Evolutionary conservation across 1,140 invertebrate species (phyloP).

Genomic region (Andricus grossulariae): DNA sequence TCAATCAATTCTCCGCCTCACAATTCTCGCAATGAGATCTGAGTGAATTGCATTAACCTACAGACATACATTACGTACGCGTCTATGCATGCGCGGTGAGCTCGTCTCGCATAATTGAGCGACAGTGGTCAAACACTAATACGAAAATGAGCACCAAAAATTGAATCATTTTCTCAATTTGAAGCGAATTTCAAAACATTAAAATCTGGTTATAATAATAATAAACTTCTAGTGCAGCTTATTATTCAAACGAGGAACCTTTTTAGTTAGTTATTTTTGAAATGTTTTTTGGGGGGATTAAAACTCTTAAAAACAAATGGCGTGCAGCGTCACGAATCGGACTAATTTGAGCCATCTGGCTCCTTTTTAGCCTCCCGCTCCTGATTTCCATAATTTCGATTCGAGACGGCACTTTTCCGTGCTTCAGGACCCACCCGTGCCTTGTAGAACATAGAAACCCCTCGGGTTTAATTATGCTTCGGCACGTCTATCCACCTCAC

Average conservation of each 20-base stretch:
- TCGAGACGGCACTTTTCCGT: conserved; percentile 40
- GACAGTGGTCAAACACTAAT: conserved; percentile 48
- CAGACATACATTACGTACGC: conserved; percentile 72
- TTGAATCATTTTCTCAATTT: conserved; percentile 30
- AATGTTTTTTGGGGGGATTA: conserved; percentile 2
- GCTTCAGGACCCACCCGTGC: conserved; percentile 48
- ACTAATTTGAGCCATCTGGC: conserved; percentile 37
- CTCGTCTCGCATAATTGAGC: conserved; percentile 47
- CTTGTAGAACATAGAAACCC: conserved; percentile 35
- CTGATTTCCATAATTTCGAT: conserved; percentile 41
- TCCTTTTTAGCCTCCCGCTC: conserved; percentile 36
- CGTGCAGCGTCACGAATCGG: conserved; percentile 14
- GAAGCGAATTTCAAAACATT: background rate
- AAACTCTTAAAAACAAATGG: conserved; percentile 19
- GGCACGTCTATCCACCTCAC: conserved; percentile 56
- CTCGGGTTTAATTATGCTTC: conserved; percentile 60
- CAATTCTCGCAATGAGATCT: conserved; percentile 72
- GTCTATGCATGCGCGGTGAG: conserved; percentile 55
- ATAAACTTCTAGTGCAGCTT: conserved; percentile 8
- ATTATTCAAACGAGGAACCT: background rate
- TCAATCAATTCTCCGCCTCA: conserved; percentile 72
- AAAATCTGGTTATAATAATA: background rate
- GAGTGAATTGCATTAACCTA: conserved; percentile 75
- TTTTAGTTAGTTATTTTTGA: conserved; percentile 9
- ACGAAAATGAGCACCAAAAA: conserved; percentile 21